These are phyloP conservation scores for Ariopsis seemanni DNA, from an alignment of 2,113 vertebrate genomes.

Conservation along the genomic window DNA sequence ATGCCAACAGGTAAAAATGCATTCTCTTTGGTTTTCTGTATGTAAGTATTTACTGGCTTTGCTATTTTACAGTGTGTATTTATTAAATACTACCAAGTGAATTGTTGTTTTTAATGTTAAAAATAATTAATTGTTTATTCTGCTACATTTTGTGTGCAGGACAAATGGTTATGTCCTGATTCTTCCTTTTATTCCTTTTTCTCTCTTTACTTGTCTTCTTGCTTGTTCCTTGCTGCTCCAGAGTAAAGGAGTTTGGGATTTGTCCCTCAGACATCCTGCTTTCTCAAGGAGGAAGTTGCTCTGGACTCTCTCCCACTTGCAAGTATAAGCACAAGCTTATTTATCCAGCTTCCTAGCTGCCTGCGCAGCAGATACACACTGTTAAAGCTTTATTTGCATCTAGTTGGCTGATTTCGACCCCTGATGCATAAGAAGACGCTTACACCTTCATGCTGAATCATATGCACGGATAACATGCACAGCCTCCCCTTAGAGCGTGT, in stretches of 20 bases:
- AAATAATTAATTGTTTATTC: background rate
- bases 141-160: background rate
- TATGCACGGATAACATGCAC: background rate
- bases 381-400: background rate
- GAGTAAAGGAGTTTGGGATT: conserved; percentile 99
- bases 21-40: background rate
- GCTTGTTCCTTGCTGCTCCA: conserved; percentile 81
- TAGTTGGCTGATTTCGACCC: background rate
- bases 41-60: background rate
- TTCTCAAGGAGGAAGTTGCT: conserved; percentile 93
- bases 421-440: conserved; percentile 7
- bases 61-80: background rate
- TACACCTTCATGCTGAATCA: conserved; percentile 4
- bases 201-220: conserved; percentile 61
- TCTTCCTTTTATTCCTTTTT: conserved; percentile 53
- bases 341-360: conserved; percentile 81
- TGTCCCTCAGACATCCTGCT: conserved; percentile 99
- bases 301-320: conserved; percentile 96
- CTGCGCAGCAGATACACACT: conserved; percentile 34
- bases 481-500: background rate
- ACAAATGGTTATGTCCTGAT: conserved; percentile 50
- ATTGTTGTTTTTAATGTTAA: background rate
- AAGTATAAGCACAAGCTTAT: conserved; percentile 88
- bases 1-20: conserved; percentile 91
- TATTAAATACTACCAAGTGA: background rate